Evolutionary conservation across 2,888 invertebrate species (phyloP).

Genomic region (Pseudococcus longispinus): DNA sequence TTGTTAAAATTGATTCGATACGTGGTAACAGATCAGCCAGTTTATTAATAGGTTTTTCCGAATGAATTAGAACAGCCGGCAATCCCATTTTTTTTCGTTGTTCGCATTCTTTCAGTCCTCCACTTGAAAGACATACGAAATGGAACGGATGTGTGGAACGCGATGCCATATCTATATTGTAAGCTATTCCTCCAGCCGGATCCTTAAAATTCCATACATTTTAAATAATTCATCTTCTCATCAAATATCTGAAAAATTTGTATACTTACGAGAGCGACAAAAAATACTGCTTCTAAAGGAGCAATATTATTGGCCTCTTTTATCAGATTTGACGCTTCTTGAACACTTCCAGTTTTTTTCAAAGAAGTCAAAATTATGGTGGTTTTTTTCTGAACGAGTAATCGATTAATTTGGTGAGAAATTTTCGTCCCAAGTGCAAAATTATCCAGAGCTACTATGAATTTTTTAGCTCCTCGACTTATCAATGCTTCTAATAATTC

Average conservation of each 20-base stretch:
- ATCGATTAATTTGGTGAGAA: conserved; percentile 56
- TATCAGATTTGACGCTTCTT: conserved; percentile 33
- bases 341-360: conserved; percentile 38
- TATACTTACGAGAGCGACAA: conserved; percentile 34
- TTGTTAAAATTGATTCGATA: neutral
- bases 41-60: conserved; percentile 2
- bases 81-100: conserved; percentile 20
- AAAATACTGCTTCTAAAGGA: conserved; percentile 51
- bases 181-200: neutral
- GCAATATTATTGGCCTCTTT: conserved; percentile 50
- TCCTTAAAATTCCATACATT: neutral
- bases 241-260: neutral
- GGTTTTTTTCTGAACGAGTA: conserved; percentile 55
- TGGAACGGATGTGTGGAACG: conserved; percentile 3
- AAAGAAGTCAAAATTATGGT: conserved; percentile 49
- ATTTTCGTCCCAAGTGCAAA: conserved; percentile 49
- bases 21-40: neutral
- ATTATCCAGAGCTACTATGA: conserved; percentile 55
- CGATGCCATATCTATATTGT: conserved; percentile 33
- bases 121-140: conserved; percentile 33
- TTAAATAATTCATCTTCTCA: neutral
- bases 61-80: conserved; percentile 21
- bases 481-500: conserved; percentile 57
- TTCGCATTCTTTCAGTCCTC: conserved; percentile 50
- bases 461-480: conserved; percentile 53